Base-by-base conservation (phyloP, 2,888 invertebrate species). In the Sarcophaga carnaria region DNA sequence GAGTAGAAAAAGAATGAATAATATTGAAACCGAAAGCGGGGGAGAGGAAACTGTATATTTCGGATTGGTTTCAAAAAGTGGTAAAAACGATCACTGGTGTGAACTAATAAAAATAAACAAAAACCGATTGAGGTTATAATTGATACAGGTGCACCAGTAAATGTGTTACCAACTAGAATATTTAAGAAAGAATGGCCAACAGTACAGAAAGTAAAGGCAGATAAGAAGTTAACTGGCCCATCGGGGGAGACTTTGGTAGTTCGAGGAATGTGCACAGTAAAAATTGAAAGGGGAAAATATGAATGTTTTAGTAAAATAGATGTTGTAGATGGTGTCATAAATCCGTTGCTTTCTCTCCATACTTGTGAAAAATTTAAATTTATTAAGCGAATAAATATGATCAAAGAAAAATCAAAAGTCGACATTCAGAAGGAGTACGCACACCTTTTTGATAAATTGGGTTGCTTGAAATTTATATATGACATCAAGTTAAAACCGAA, bases 31-130 rank as follows among this genome's bases (percentile, higher is more conserved):
- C 5, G 72, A 72, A 49, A 54, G 37, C 14, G 54, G 66, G 14
- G n/a, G 25, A 25, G 37, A 62, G n/a, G 54, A 76, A 64, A 69
- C 69, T n/a, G 11, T 67, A 2, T 63, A 78, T 78, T 78, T 78
- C 59, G 66, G 77, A 10, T 49, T 78, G 69, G 59, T 78, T 5
- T 59, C 20, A 27, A 67, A 54, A 60, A 78, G 25, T 27, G 59
- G 59, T 10, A 6, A 67, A 47, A 59, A 78, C 54, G 67, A 59
- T 27, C 25, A 67, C 2, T 67, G 77, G 67, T 77, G 59, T 67
- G 49, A 45, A 66, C 66, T 20, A 27, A 76, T 37, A 37, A 37
- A 37, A 37, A 37, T 37, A 37, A 37, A 37, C 11, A 54, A 63
- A 37, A 63, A 49, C 45, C 45, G 20, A 49, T 77, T n/a, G 66